Conservation (phyloP, 1,140 invertebrate species). For the Drosophila malerkotliana region DNA sequence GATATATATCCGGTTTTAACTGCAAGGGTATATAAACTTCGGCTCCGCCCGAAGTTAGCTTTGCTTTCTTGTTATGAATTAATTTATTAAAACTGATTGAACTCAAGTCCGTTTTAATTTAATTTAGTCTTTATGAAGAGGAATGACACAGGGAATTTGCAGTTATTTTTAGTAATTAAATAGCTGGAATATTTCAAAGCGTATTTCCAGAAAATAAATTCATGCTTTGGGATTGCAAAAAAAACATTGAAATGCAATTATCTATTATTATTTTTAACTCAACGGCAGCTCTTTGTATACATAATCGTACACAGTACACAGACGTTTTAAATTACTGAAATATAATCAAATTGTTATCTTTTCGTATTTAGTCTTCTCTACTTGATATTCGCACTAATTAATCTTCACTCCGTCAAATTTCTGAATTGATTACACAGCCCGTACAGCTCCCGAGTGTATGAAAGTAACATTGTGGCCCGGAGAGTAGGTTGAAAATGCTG, state of each 20-base stretch:
- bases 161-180: background rate
- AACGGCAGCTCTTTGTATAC: background rate
- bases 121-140: background rate
- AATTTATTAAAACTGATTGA: background rate
- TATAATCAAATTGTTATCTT: conserved; percentile 2
- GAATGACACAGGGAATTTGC: background rate
- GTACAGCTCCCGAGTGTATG: background rate
- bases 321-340: conserved; percentile 4
- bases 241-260: conserved; percentile 3
- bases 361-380: background rate
- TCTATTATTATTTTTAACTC: conserved; percentile 1
- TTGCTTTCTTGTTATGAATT: too few relatives aligned
- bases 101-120: conserved; percentile 1
- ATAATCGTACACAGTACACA: background rate
- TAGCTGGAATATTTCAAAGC: background rate
- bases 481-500: conserved; percentile 1
- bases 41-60: too few relatives aligned
- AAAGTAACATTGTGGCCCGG: conserved; percentile 21
- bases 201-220: background rate
- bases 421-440: conserved; percentile 22
- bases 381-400: conserved; percentile 11
- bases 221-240: background rate
- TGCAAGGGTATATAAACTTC: too few relatives aligned
- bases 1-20: too few relatives aligned
- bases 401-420: conserved; percentile 8